Percentiles rank a stretch among this genome's conserved stretches.
These are phyloP conservation scores for Halcyon senegalensis DNA, from an alignment of 2,113 vertebrate genomes.

Conservation along the genomic window DNA sequence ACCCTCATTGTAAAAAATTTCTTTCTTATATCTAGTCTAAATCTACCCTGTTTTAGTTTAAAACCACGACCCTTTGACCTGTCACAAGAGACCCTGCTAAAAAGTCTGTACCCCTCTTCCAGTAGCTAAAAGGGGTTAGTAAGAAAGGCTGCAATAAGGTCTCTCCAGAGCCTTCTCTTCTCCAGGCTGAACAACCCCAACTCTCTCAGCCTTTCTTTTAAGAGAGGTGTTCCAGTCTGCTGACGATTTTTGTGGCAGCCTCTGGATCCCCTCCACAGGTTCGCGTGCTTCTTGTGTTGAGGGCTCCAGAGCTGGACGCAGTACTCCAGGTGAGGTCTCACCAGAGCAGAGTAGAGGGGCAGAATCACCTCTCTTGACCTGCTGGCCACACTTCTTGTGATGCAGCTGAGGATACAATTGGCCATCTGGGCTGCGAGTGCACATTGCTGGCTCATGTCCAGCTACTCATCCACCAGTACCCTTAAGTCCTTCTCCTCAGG, in stretches of 20 bases:
- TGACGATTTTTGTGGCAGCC: background rate
- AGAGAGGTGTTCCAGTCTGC: background rate
- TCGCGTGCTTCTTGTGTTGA: background rate
- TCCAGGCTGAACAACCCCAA: background rate
- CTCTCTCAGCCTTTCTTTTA: background rate
- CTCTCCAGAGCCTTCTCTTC: background rate
- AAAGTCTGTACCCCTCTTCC: background rate
- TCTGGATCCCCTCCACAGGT: background rate
- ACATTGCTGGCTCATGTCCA: background rate
- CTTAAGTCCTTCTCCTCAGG: too few species aligned
- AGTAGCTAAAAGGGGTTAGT: too few species aligned
- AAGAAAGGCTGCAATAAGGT: background rate
- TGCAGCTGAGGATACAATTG: background rate
- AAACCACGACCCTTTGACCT: background rate
- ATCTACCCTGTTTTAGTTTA: background rate
- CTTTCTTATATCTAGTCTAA: background rate
- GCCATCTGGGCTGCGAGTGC: rapidly evolving
- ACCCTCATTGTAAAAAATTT: background rate
- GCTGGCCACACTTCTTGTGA: background rate
- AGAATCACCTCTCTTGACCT: background rate
- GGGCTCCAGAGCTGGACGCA: background rate
- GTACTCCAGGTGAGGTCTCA: background rate
- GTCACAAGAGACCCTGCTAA: rapidly evolving
- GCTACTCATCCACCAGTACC: background rate
- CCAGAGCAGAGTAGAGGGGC: background rate